phyloP scores from a whole-genome alignment of 2,888 invertebrate species.

The Isoperla grammatica region DNA sequence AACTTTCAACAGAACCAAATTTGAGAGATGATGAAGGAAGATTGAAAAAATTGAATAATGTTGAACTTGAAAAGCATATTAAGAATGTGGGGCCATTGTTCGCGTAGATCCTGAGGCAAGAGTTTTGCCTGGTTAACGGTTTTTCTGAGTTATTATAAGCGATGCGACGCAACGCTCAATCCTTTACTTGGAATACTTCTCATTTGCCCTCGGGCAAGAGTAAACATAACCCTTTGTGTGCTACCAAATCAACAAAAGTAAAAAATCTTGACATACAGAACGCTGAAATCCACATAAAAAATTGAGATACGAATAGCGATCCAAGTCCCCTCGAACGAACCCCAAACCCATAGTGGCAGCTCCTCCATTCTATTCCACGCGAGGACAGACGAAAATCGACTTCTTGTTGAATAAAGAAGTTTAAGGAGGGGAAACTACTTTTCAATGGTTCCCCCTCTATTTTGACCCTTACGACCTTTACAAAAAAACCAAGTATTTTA shows the following conservation, averaged over 20 bases:
- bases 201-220: conserved; percentile 6
- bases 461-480: conserved; percentile 19
- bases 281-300: conserved; percentile 21
- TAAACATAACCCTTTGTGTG: conserved; percentile 28
- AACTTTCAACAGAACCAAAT: too few species aligned
- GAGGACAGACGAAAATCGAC: conserved; percentile 4
- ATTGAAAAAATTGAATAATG: too few species aligned
- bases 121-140: too few species aligned
- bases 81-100: too few species aligned
- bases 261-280: conserved; percentile 19
- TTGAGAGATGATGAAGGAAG: too few species aligned
- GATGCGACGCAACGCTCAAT: conserved; percentile 12
- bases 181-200: conserved; percentile 8
- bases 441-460: conserved; percentile 5
- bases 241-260: conserved; percentile 18
- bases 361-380: conserved; percentile 7
- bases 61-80: too few species aligned
- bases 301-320: conserved; percentile 11
- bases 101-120: too few species aligned
- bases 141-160: too few species aligned
- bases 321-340: conserved; percentile 19
- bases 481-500: conserved; percentile 21
- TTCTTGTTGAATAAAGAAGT: not conserved
- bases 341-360: not conserved
- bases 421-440: conserved; percentile 1